Base-by-base conservation (phyloP, 1,140 invertebrate genomes). In the Antheraea mylitta region DNA sequence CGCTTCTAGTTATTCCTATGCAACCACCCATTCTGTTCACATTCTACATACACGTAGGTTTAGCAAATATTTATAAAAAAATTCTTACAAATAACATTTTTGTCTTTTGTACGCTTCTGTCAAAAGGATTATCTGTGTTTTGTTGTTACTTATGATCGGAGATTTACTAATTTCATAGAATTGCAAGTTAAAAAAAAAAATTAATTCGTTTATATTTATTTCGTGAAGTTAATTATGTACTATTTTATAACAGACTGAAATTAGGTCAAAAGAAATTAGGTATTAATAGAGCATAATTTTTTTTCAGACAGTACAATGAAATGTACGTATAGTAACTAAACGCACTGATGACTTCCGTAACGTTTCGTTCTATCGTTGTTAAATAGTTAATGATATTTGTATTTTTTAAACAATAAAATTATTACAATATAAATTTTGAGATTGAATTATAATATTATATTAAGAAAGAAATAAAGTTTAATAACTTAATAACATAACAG, bases 1-100 rank as follows among this genome's bases (percentile, higher is more conserved):
- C 95, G 85, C 94, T 95, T 88, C 96, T 94, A 85, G 95, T 95
- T 90, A 96, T 95, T 89, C 96, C 96, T 93, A 97, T 96, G 92
- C 96, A 97, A 82, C 96, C 96, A 91, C 96, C 96, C 96, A 97
- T 97, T 92, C 90, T 95, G 93, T 90, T 87, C 82, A 91, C 89
- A 91, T 91, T 89, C 85, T 91, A 85, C 72, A 83, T 79, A 81
- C 66, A 71, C 81, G 75, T 76, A 79, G 83, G 45, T 53, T 84
- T 85, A 85, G 72, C 75, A 73, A 79, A 85, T 87, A 87, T 85
- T 85, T 88, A 89, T 81, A 87, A 87, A 88, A 86, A 87, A 84
- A 82, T 79, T 82, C 75, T 77, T 87, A 86, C 85, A 91, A 89
- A 90, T 89, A 88, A 88, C 87, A 91, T 87, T 89, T 86, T 85